Evolutionary conservation across 2,113 vertebrate genomes (phyloP), one percentile per base, ranked within the genome.

Genomic region (Vidua chalybeata): DNA sequence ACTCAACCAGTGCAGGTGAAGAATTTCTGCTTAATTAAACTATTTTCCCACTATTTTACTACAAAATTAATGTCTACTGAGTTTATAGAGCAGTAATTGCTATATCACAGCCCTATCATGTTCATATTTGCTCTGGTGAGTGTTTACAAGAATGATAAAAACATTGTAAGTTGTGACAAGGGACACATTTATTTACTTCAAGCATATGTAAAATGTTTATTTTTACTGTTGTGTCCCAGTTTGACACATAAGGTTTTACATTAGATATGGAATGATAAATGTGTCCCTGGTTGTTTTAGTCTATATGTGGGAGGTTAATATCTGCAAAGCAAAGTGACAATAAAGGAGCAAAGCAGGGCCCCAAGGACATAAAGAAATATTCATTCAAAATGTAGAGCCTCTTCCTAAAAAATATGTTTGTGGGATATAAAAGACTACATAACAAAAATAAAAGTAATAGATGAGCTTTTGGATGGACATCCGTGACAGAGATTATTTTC

Each of bases 161-260:
- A 49, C 17, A 27, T 67, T 56, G 2, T 45, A 46, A 85, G 15
- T 62, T 93, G 59, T 86, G 71, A 71, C 72, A 92, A 43, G 71
- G 35, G 62, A 93, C 37, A 69, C 48, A 83, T 88, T 73, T 83
- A 80, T 93, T 93, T 91, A 73, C 54, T 79, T 88, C 46, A 87
- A 85, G 51, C 49, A 49, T 73, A 82, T 51, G 55, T 46, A 84
- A 93, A 89, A 72, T 73, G 18, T 51, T 93, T 87, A 41, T 76
- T 93, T 94, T 89, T 69, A 62, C 24, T 48, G 16, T 80, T 95
- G 51, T 83, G 58, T 61, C 54, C 46, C 74, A 68, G 72, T 87
- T 87, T 90, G 87, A 88, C 67, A 43, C 16, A 54, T 37, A 49
- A 49, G 5, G 10, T 73, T 94, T 87, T 94, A 62, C 21, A 66